Base-by-base conservation (phyloP, 2,797 vertebrate genomes). In the Tinamus major region DNA sequence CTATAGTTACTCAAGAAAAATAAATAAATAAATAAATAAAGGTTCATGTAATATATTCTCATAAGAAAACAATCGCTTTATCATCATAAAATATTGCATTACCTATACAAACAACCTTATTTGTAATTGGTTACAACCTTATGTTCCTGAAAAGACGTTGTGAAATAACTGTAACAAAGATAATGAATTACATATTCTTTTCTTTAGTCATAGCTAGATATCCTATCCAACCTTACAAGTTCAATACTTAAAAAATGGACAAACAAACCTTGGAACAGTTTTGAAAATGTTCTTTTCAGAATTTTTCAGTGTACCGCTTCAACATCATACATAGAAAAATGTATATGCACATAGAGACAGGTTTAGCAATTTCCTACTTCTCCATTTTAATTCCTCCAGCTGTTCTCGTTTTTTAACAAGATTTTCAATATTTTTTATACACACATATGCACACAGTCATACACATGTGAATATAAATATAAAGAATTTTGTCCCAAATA, bases 291-390 rank as follows among this genome's bases (percentile, higher is more conserved):
- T 53, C 1, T 42, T 8, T 10, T 19, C 17, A 51, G 33, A 79
- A 5, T 41, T 65, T 67, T 88, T 91, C 21, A 46, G 1, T 31
- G 5, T 17, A 29, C 2, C 9, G 8, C 76, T 74, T 85, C 5
- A 59, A 62, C 4, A 63, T 9, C 16, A 11, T 37, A n/a, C 7
- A 42, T 29, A 69, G 35, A 53, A 55, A 76, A 39, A 67, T 6
- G 6, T 44, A 70, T 35, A 26, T 7, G 59, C 2, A 49, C 51
- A 44, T 0, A 0, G 17, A 71, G 29, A 51, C 3, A 21, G 3
- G 7, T 33, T 48, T 71, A 68, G 78, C 10, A 56, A 48, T 15
- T 61, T 33, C 13, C 20, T 76, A 2, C 7, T 59, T 89, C 14
- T 2, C 10, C 9, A 15, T 53, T 9, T 81, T 63, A 75, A 48